A percentile compares a stretch with the other conserved stretches of the same genome.
Evolutionary conservation across 2,113 vertebrate species (phyloP).

Genomic region (Cygnus atratus): DNA sequence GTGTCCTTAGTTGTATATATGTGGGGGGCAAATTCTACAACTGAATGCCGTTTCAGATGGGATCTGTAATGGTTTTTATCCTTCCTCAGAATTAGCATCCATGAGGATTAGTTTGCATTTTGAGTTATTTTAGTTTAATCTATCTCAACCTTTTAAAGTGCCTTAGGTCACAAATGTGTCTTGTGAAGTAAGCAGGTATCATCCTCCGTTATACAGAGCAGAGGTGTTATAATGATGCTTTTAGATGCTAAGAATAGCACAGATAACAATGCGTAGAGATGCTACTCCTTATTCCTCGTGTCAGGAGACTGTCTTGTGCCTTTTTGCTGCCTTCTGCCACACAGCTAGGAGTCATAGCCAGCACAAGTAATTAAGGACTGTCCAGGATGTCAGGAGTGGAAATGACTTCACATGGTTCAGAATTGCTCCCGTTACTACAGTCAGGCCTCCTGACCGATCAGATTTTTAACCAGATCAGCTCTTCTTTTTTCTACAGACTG

Average conservation of each 20-base stretch:
- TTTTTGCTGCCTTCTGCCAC: fast-evolving
- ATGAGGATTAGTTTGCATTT: background rate
- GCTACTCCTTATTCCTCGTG: background rate
- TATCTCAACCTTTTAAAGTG: background rate
- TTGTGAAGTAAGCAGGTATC: background rate
- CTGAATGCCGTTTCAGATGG: background rate
- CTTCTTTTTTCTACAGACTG: background rate
- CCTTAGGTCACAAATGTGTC: background rate
- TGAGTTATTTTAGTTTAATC: background rate
- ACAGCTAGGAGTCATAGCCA: background rate
- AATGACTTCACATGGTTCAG: background rate
- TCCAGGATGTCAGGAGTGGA: background rate
- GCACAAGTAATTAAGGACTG: background rate
- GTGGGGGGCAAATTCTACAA: background rate
- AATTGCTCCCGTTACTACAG: background rate
- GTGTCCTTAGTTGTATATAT: background rate
- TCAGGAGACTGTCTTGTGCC: background rate
- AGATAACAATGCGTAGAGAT: background rate
- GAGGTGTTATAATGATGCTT: background rate
- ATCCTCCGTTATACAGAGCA: background rate
- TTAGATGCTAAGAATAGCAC: background rate
- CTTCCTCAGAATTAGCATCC: background rate
- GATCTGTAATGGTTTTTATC: background rate
- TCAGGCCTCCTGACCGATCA: background rate
- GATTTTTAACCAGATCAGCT: background rate